Evolutionary conservation across 2,797 vertebrate species (phyloP).

Genomic region (Poecilia picta): DNA sequence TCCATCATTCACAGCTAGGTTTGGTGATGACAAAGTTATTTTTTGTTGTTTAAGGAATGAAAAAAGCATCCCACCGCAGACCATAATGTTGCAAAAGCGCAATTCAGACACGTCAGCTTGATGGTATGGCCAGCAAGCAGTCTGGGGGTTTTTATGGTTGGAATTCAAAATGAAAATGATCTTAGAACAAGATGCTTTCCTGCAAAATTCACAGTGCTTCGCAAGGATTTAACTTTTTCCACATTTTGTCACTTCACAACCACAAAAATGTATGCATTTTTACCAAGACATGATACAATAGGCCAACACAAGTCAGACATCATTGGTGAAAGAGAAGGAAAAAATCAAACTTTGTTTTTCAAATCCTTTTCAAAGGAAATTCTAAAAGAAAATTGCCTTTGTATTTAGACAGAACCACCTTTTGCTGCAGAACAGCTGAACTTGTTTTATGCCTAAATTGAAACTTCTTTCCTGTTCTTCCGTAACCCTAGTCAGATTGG

Average conservation of each 20-base stretch:
- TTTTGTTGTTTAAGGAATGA: conserved; percentile 4
- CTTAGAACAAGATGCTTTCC: not conserved
- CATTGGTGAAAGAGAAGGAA: not conserved
- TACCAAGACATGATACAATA: not conserved
- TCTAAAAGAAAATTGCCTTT: not conserved
- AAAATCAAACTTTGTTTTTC: not conserved
- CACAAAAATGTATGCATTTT: not conserved
- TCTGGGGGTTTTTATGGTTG: not conserved
- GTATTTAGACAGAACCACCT: not conserved
- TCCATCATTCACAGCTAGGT: not conserved
- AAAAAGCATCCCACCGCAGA: not conserved
- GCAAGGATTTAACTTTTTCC: not conserved
- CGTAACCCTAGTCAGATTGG: not conserved
- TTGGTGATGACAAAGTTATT: conserved; percentile 1
- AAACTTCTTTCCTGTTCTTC: not conserved
- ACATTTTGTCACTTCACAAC: not conserved
- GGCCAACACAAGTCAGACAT: not conserved
- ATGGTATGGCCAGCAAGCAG: not conserved
- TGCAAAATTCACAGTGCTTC: not conserved
- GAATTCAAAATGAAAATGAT: not conserved
- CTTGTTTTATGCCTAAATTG: not conserved
- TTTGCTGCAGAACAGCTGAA: not conserved
- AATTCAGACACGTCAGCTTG: not conserved
- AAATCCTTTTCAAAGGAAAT: not conserved
- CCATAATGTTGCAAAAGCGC: not conserved